Conservation (phyloP, 2,888 invertebrate species). For the Athetis lepigone region DNA sequence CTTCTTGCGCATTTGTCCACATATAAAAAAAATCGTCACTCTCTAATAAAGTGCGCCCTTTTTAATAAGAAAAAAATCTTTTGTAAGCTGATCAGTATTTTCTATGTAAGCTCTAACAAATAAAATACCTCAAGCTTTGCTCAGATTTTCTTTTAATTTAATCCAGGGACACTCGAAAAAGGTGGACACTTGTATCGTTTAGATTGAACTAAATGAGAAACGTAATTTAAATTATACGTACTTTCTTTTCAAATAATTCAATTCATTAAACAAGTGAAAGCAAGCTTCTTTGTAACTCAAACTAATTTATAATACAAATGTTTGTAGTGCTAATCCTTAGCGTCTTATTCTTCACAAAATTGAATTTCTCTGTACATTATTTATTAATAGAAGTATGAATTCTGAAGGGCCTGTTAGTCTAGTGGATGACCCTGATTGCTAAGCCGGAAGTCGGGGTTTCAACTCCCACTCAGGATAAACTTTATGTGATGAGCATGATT, state of each 20-base stretch:
- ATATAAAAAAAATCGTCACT: no score
- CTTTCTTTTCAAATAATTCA: slow-evolving; percentile 3
- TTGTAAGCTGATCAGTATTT: no score
- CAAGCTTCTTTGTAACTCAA: slow-evolving; percentile 18
- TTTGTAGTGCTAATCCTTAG: slow-evolving; percentile 14
- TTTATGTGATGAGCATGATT: no score
- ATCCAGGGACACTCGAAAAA: neutral
- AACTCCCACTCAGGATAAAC: no score
- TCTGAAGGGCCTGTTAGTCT: no score
- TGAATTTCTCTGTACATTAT: slow-evolving; percentile 9
- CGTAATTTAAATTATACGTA: slow-evolving; percentile 3
- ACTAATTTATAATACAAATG: slow-evolving; percentile 8
- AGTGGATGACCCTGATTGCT: no score
- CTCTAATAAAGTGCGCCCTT: no score
- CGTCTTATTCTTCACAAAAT: slow-evolving; percentile 12
- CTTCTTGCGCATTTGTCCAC: no score
- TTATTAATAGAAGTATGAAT: slow-evolving; percentile 50
- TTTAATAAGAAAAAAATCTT: no score
- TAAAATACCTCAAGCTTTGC: no score
- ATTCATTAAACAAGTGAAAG: slow-evolving; percentile 11
- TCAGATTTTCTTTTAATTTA: slow-evolving; percentile 18
- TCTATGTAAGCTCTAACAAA: no score
- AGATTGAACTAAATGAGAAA: neutral
- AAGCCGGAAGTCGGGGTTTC: no score
- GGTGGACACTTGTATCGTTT: neutral